Evolutionary conservation across 1,140 invertebrate species (phyloP), one percentile per base, ranked within the genome.

Genomic region (Heterodera schachtii): DNA sequence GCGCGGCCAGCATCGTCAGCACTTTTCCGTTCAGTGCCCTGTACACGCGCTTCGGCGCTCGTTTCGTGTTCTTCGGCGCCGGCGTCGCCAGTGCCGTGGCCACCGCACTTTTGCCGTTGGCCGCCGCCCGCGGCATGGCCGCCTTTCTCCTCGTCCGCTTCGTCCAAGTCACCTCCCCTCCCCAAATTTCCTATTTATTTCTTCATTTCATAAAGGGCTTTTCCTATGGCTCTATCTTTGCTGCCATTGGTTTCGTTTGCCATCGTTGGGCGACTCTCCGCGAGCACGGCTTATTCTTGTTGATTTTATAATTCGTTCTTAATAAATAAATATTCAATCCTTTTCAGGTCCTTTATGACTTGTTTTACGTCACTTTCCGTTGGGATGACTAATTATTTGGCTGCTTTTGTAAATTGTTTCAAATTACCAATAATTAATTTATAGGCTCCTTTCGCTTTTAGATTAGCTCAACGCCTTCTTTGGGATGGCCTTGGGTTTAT

Each of bases 11-110:
- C 44, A 82, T 84, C 43, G 21, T 83, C 41, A 78, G 73, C 13
- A 86, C 79, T 7, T 86, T 84, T 47, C 83, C 83, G 9, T 84
- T 86, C 78, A 84, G 71, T 57, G 84, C 46, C 7, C 3, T 86
- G 2, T 84, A 84, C 83, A 81, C 83, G 13, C 13, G 52, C 31
- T 86, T 67, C 66, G 83, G 83, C 31, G 83, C 83, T n/a, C 71
- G 73, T 31, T 81, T 46, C n/a, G 83, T 84, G 0, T 84, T 84
- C 73, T 82, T 84, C 21, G 44, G 21, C 16, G 83, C 83, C 9
- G 83, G 83, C 13, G 13, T 86, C 13, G 8, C 74, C 16, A 85
- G 83, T n/a, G 31, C 79, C 44, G 11, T 84, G 16, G 69, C 78
- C 7, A 84, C 83, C 16, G 79, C 60, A 19, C 49, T 84, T 13